Base-by-base conservation (phyloP, 2,888 invertebrate species). In the Camponotus fellah region DNA sequence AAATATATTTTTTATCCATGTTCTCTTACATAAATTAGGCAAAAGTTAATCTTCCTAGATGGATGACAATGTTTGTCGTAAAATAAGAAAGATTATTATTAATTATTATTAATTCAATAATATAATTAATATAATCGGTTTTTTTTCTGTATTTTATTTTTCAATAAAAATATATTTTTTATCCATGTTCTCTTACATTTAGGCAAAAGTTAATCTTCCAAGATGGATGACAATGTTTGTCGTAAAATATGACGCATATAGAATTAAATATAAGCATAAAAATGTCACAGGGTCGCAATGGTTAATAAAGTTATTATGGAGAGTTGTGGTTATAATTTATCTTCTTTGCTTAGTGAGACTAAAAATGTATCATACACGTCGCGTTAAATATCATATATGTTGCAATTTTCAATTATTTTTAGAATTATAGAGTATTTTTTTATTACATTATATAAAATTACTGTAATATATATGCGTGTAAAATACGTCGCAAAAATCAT, bases 181-280 rank as follows among this genome's bases (percentile, higher is more conserved):
- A 56, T 12, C 56, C 12, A 56, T 56, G 9, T 56, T 68, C n/a
- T 68, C n/a, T 1, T 53, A 40, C 2, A 26, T 69, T 56, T 69
- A 21, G 5, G 14, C 32, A 77, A 66, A n/a, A 40, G 21, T 56
- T 40, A 76, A 65, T 66, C 17, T 58, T 12, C 9, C 21, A 40
- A 32, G 43, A 34, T 69, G 9, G 10, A 77, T 66, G n/a, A 56
- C n/a, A 14, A 56, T 56, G 40, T n/a, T 12, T 58, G 40, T 68
- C 69, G 10, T 69, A 69, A 77, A 26, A 58, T 43, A 40, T 68
- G 56, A 69, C 69, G 21, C 14, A 21, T 69, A 43, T 49, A 37
- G 26, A 46, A 46, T 75, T 75, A 75, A 75, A 46, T 75, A 74
- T 75, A 75, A 62, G 9, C 4, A 46, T 64, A 75, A 65, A 65